Evolutionary conservation across 2,888 invertebrate genomes (phyloP), one percentile per base, ranked within the genome.

Genomic region (Drosophila anomalata): DNA sequence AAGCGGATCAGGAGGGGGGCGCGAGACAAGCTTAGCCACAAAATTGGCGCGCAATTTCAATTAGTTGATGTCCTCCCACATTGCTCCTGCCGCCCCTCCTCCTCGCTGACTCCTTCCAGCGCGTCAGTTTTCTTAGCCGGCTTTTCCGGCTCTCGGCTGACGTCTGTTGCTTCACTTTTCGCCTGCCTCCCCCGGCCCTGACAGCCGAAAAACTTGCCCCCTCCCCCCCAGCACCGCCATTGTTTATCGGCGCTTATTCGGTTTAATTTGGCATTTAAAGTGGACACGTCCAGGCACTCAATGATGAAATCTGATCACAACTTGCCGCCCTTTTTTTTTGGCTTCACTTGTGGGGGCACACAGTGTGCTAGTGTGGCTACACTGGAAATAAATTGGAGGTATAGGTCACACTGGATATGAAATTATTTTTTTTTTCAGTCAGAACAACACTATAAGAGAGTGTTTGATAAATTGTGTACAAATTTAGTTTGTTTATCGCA

Each of bases 21-120:
- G 33, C 22, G 51, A 29, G 51, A 56, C 39, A 26, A 41, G 68
- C 52, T 86, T 74, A 85, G 86, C 88, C 88, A 87, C 86, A 87
- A 83, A 83, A 83, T 83, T 83, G 82, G 88, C 83, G 83, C 88
- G 83, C 86, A 87, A 83, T 83, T 82, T 83, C 88, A 87, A 87
- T 82, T 82, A 82, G 82, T 87, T 81, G 87, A 84, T 78, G 84
- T 80, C 87, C 84, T 73, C 75, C 66, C 83, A 48, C 68, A 41
- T n/a, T 17, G 2, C 7, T 11, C 26, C 41, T 9, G 6, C 26
- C 39, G 12, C 2, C 33, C 6, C 7, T 8, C 3, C 17, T 5
- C 22, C 44, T 22, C 2, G 5, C 22, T 5, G 11, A 22, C 12
- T 9, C 44, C 42, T 8, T 42, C 20, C 17, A 20, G 20, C 44